These are phyloP conservation scores for Neomorphus geoffroyi DNA, from an alignment of 2,797 vertebrate species.

Conservation along the genomic window DNA sequence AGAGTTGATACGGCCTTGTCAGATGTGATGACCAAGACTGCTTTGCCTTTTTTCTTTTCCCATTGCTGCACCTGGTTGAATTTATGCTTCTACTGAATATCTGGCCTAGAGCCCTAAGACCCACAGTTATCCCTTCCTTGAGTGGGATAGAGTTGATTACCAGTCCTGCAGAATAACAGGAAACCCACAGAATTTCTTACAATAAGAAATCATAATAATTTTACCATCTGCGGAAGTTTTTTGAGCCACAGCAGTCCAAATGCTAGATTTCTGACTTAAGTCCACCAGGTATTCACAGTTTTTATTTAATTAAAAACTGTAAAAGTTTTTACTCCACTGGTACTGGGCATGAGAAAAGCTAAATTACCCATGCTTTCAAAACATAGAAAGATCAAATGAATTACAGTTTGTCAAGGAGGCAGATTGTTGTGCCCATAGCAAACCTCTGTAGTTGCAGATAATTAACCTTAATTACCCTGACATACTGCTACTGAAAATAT, in stretches of 20 bases:
- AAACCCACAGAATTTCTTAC: constrained; percentile 50
- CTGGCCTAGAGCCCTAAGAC: not conserved
- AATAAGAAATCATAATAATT: constrained; percentile 53
- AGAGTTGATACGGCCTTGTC: not conserved
- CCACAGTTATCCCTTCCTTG: not conserved
- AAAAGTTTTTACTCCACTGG: constrained; percentile 33
- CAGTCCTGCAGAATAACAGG: constrained; percentile 43
- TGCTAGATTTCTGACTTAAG: not conserved
- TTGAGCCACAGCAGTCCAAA: not conserved
- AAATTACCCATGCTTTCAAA: constrained; percentile 52
- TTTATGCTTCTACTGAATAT: not conserved
- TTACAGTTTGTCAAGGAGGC: constrained; percentile 25
- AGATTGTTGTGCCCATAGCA: constrained; percentile 10
- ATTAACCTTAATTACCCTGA: constrained; percentile 51
- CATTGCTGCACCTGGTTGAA: not conserved
- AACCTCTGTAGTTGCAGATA: constrained; percentile 26
- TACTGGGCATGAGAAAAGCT: constrained; percentile 18
- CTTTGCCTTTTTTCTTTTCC: not conserved
- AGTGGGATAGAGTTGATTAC: constrained; percentile 40
- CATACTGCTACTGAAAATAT: not conserved
- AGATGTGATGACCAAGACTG: not conserved
- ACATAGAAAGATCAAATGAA: constrained; percentile 32
- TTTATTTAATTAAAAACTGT: constrained; percentile 25
- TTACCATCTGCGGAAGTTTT: not conserved
- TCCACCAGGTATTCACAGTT: not conserved